A percentile compares a stretch with the other conserved stretches of the same genome.
Evolutionary conservation across 2,888 invertebrate species (phyloP).

Genomic region (Agrotis exclamationis): DNA sequence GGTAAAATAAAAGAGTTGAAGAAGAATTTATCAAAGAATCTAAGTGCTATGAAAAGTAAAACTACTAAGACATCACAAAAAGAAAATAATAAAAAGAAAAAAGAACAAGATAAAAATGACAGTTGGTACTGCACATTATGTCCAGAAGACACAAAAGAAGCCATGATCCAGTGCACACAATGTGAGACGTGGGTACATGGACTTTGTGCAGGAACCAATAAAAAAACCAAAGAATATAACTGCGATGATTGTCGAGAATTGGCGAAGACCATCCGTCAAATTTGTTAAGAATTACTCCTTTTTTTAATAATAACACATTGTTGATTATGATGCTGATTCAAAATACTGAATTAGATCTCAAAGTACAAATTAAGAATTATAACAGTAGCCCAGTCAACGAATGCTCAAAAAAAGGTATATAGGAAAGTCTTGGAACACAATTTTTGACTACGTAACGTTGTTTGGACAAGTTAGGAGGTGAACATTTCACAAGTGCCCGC

Average conservation of each 20-base stretch:
- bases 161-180: conserved; percentile 33
- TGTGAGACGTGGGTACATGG: conserved; percentile 37
- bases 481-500: no score
- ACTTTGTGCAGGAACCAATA: conserved; percentile 37
- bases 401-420: no score
- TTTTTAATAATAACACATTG: no score
- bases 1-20: conserved; percentile 38
- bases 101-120: conserved; percentile 30
- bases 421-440: no score
- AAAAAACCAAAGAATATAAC: conserved; percentile 33
- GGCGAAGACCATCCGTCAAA: conserved; percentile 19
- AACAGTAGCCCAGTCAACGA: no score
- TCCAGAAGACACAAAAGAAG: conserved; percentile 36
- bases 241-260: conserved; percentile 27
- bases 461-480: no score
- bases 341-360: no score
- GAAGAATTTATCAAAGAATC: conserved; percentile 31
- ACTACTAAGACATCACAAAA: conserved; percentile 16
- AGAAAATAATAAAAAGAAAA: conserved; percentile 36
- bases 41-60: conserved; percentile 19
- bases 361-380: no score
- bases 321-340: no score
- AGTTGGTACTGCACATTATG: conserved; percentile 37
- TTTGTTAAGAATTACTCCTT: no score
- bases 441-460: no score